Conservation (phyloP, 1,140 invertebrate species). For the Brachionus koreanus region DNA sequence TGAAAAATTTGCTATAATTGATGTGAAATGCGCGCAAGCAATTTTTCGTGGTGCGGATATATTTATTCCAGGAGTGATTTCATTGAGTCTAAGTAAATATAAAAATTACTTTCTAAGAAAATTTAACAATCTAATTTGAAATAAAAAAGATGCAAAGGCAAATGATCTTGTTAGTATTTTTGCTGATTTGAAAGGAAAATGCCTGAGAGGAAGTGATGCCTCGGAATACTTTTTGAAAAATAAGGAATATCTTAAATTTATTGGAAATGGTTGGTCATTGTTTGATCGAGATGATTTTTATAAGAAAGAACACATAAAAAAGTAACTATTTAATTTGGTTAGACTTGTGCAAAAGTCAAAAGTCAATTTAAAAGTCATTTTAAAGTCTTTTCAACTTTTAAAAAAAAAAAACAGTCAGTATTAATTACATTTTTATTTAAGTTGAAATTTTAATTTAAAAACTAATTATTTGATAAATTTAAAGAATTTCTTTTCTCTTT, state of each 20-base stretch:
- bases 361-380: neutral
- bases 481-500: too few species aligned
- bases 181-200: conserved; percentile 27
- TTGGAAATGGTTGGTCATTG: conserved; percentile 5
- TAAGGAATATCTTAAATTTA: neutral
- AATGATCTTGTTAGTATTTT: neutral
- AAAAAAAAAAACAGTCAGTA: neutral
- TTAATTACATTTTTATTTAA: too few species aligned
- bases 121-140: neutral
- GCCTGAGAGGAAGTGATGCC: conserved; percentile 2
- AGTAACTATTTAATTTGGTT: neutral
- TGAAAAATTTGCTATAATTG: conserved; percentile 15
- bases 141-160: neutral
- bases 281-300: conserved; percentile 2
- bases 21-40: conserved; percentile 40
- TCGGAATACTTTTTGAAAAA: neutral
- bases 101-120: neutral
- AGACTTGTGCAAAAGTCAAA: too few species aligned
- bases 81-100: conserved; percentile 21
- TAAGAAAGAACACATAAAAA: neutral
- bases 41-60: conserved; percentile 16
- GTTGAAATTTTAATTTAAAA: too few species aligned
- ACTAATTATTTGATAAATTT: too few species aligned
- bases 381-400: neutral
- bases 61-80: conserved; percentile 25